Evolutionary conservation across 2,113 vertebrate species (phyloP), one percentile per base, ranked within the genome.

Genomic region (Sceloporus undulatus): DNA sequence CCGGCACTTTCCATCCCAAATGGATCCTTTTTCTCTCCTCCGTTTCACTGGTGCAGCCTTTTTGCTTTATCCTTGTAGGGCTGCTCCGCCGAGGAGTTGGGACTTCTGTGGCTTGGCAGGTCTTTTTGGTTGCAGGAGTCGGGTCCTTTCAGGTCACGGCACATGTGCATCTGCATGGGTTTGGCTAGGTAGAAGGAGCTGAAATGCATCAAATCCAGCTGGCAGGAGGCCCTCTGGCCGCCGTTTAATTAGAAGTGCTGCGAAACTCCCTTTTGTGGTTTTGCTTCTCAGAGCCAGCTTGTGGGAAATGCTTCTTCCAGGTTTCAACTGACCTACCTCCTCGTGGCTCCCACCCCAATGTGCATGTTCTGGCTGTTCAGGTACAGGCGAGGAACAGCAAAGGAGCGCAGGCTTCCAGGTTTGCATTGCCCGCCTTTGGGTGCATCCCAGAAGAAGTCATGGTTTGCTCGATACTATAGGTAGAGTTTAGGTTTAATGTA

Each of bases 211-310:
- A 21, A 70, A 56, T 48, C 23, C 66, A 29, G 62, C 59, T 87
- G 87, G 87, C 87, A 83, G 3, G 3, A 25, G 42, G 42, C 73
- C 81, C 48, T 77, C 80, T 82, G 73, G 87, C 42, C 56, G 62
- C 80, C 23, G 34, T 83, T 88, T 88, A 78, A 83, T 77, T 68
- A 88, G 87, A 68, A 82, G 85, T 3, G 25, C 85, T 27, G n/a
- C 21, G 82, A 68, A 88, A 82, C 73, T 83, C 87, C 81, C 81
- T 78, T 78, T 68, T 83, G 59, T 5, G 87, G 81, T 88, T 88
- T 88, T 54, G 73, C 81, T 88, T 88, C 87, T 83, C 87, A 88
- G 87, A 42, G 27, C 75, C 75, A 29, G 82, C 59, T 29, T 77
- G 81, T 88, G 87, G 80, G 87, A 88, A 86, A 84, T 54, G 70